Base-by-base conservation (phyloP, 1,140 invertebrate species). In the Trichomalopsis sarcophagae region DNA sequence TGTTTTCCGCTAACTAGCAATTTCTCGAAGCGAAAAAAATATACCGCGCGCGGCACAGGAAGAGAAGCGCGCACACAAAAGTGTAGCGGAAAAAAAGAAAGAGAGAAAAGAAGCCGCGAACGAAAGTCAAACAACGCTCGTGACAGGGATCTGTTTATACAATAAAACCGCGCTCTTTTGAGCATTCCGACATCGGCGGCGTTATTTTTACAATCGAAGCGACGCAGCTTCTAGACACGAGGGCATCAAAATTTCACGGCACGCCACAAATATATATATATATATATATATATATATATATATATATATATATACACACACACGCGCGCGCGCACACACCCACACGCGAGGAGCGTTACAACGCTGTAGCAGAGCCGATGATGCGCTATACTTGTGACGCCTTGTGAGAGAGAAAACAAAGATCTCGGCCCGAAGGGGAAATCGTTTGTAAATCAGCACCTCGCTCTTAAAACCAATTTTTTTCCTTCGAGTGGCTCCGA, bases 171-270 rank as follows among this genome's bases (percentile, higher is more conserved):
- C 55, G n/a, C 23, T 77, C 40, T 47, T 40, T 76, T 17, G 13
- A 74, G 33, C n/a, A 47, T 76, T 76, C 62, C 9, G 55, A 83
- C 30, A 30, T 9, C 40, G 40, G 4, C n/a, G 36, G 33, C 55
- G 55, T 75, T 83, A 83, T 83, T 83, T 83, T 83, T 83, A 77
- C 44, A 75, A 62, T 21, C 55, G 55, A 62, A 62, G 21, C 55
- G 1, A n/a, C 50, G 30, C 66, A 36, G 36, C 30, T 17, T 44
- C 81, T 77, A 33, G 73, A 83, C 74, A 44, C 11, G 23, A 71
- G 40, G 74, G 14, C 74, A 77, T 84, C 62, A 36, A 78, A 55
- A 71, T 76, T 78, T 78, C 27, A 69, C 33, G 50, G 73, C 71
- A 11, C 47, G 47, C 71, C 17, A 76, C 71, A 69, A 81, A 81